Percentiles rank a stretch among this genome's conserved stretches.
phyloP scores from a whole-genome alignment of 2,888 invertebrate genomes.

The Cosmopolites sordidus region DNA sequence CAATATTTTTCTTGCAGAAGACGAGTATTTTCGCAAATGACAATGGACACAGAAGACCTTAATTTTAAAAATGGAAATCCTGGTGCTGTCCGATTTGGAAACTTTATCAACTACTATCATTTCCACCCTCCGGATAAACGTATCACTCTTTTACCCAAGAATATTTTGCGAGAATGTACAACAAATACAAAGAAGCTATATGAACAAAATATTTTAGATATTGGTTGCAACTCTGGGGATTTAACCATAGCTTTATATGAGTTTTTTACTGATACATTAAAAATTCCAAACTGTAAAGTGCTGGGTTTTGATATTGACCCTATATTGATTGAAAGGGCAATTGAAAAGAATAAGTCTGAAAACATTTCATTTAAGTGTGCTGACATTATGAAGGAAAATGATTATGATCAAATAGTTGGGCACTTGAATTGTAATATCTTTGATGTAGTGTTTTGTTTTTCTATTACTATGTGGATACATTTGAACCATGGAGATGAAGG shows the following conservation, averaged over 20 bases:
- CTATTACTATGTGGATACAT: constrained; percentile 89
- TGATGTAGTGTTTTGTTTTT: constrained; percentile 72
- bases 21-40: no score
- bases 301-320: constrained; percentile 76
- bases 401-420: constrained; percentile 44
- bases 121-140: constrained; percentile 71
- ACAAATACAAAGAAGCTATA: no score
- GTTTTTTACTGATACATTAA: constrained; percentile 50
- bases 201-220: constrained; percentile 44
- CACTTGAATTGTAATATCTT: constrained; percentile 51
- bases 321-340: constrained; percentile 63
- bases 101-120: constrained; percentile 83
- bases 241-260: constrained; percentile 59
- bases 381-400: constrained; percentile 55
- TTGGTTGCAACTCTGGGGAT: constrained; percentile 78
- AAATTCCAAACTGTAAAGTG: constrained; percentile 47
- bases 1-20: no score
- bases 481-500: constrained; percentile 77
- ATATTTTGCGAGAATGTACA: constrained; percentile 46
- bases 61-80: constrained; percentile 60
- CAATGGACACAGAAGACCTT: constrained; percentile 8
- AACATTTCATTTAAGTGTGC: constrained; percentile 56
- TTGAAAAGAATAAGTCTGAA: constrained; percentile 49
- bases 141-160: constrained; percentile 57
- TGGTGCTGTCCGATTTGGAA: constrained; percentile 74